A percentile compares a stretch with the other conserved stretches of the same genome.
Evolutionary conservation across 30 jellyfish, hydroid and myxozoan species (phyloP).

Genomic region (Clytia hemisphaerica): DNA sequence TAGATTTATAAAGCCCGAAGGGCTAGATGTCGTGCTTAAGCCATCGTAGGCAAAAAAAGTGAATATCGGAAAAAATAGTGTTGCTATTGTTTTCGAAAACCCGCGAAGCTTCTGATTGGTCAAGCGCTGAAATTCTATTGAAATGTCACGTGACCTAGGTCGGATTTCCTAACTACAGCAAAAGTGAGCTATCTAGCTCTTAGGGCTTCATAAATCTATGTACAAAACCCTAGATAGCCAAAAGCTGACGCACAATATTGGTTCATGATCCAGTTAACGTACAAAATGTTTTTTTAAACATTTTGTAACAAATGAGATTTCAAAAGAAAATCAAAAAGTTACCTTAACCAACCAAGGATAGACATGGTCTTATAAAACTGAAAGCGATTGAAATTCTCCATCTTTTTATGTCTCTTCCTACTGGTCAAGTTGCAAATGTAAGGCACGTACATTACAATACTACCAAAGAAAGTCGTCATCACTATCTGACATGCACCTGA

Average conservation of each 20-base stretch:
- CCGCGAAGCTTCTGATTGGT: no score
- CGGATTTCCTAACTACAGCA: no score
- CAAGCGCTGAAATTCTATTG: no score
- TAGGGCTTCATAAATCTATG: no score
- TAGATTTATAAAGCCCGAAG: no score
- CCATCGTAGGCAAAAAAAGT: no score
- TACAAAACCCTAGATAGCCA: not conserved
- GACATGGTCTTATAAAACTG: conserved; percentile 66
- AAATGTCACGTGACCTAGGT: no score
- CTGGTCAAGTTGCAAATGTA: conserved; percentile 11
- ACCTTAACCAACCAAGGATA: conserved; percentile 91
- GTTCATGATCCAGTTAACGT: not conserved
- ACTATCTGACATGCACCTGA: conserved; percentile 88
- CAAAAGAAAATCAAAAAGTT: not conserved
- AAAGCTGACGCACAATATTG: not conserved
- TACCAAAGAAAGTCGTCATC: conserved; percentile 80
- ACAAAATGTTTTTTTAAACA: not conserved
- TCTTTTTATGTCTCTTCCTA: conserved; percentile 6
- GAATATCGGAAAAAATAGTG: no score
- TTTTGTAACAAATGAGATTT: not conserved
- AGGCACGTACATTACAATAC: conserved; percentile 88
- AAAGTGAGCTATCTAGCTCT: no score
- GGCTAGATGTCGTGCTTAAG: no score
- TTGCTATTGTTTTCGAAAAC: no score
- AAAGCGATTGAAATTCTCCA: conserved; percentile 16